Percentiles rank a stretch among this genome's conserved stretches.
Conservation (phyloP, 2,888 invertebrate genomes). For the Scelioninae gen. 1 region DNA sequence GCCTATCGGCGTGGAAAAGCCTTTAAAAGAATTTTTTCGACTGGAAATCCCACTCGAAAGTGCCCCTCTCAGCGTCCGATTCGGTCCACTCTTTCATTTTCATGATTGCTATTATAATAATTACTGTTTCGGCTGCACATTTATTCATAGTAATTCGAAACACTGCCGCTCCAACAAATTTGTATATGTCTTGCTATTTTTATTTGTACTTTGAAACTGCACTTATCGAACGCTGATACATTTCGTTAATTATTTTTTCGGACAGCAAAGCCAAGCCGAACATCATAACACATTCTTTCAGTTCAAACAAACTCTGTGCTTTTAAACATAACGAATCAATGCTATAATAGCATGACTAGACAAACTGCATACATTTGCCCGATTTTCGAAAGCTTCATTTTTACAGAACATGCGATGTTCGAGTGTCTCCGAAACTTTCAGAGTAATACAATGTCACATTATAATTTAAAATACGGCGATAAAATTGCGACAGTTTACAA, state of each 20-base stretch:
- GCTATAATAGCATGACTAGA: background rate
- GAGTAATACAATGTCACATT: conserved; percentile 67
- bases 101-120: conserved; percentile 82
- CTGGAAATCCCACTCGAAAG: conserved; percentile 78
- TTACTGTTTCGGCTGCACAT: conserved; percentile 59
- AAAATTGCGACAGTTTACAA: conserved; percentile 72
- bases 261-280: background rate
- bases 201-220: conserved; percentile 42
- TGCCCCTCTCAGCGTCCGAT: conserved; percentile 69
- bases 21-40: conserved; percentile 82
- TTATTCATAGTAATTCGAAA: conserved; percentile 53
- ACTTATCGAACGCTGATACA: conserved; percentile 63
- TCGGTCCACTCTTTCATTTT: conserved; percentile 80
- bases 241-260: conserved; percentile 69
- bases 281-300: conserved; percentile 1
- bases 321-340: conserved; percentile 46
- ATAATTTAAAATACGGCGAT: conserved; percentile 73
- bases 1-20: conserved; percentile 78
- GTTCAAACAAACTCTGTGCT: conserved; percentile 15
- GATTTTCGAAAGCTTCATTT: conserved; percentile 42
- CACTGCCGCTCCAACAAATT: background rate
- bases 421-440: conserved; percentile 43
- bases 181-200: background rate
- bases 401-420: conserved; percentile 51
- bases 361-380: conserved; percentile 10